Conservation (phyloP, 92 coral and sea anemone species). For the Zoanthus solanderi region DNA sequence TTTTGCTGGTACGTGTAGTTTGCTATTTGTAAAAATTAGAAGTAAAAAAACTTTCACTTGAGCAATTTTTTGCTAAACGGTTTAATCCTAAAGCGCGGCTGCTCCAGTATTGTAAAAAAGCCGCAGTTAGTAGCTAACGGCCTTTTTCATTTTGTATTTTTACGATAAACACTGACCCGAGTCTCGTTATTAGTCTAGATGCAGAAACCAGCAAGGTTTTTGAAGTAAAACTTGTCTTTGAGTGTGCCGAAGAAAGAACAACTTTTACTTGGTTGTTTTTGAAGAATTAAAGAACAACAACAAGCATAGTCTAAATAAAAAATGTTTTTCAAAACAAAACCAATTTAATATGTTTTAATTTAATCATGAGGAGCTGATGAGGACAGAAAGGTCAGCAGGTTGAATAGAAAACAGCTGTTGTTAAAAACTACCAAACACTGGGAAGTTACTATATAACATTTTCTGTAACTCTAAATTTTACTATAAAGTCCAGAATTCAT, state of each 20-base stretch:
- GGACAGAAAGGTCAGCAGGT: constrained; percentile 35
- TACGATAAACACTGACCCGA: background rate
- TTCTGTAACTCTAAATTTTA: background rate
- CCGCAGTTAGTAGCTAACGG: background rate
- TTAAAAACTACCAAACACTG: no score
- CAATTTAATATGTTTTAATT: background rate
- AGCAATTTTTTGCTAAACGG: background rate
- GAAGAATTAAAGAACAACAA: background rate
- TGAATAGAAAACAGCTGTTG: background rate
- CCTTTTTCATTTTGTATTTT: background rate
- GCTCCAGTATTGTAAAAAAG: background rate
- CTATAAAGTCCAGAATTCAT: background rate
- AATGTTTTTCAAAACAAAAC: constrained; percentile 13
- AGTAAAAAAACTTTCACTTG: background rate
- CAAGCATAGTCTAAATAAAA: constrained; percentile 3
- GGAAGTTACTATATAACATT: no score
- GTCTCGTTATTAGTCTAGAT: no score
- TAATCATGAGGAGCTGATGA: constrained; percentile 21
- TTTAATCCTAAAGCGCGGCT: background rate
- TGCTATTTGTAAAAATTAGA: background rate
- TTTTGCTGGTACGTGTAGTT: background rate
- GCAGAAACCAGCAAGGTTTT: background rate
- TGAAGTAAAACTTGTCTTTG: background rate
- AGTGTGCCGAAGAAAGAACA: constrained; percentile 31
- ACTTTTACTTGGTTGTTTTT: background rate